These are phyloP conservation scores for Brachionus asplanchnoidis DNA, from an alignment of 1,140 invertebrate species.

Conservation along the genomic window DNA sequence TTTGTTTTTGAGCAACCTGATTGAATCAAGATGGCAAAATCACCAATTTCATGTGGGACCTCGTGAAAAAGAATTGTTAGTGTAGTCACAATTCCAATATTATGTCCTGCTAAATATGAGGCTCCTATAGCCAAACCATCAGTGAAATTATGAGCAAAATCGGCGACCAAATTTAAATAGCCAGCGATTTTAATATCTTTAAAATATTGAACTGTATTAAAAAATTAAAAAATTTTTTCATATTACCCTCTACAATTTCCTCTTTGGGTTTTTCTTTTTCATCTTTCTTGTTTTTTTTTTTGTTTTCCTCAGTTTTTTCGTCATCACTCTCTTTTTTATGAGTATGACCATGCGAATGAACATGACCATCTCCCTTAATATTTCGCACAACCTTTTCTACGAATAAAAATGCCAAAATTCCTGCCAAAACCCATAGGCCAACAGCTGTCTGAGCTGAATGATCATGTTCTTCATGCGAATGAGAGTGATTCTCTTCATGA, in stretches of 20 bases:
- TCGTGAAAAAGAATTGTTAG: conserved; percentile 89
- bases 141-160: conserved; percentile 93
- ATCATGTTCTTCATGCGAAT: conserved; percentile 64
- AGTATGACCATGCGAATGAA: conserved; percentile 39
- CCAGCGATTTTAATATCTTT: conserved; percentile 80
- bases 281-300: conserved; percentile 14
- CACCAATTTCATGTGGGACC: conserved; percentile 95
- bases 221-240: neutral
- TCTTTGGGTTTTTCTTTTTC: conserved; percentile 42
- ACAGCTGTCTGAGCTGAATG: conserved; percentile 67
- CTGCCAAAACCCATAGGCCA: conserved; percentile 79
- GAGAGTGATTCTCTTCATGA: conserved; percentile 65
- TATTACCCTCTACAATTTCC: neutral
- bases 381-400: conserved; percentile 82
- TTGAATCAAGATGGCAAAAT: conserved; percentile 92
- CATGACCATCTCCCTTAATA: conserved; percentile 13
- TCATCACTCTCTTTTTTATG: conserved; percentile 44
- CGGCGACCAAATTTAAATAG: conserved; percentile 86
- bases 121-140: conserved; percentile 93
- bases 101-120: conserved; percentile 79
- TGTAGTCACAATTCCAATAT: conserved; percentile 71
- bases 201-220: conserved; percentile 41
- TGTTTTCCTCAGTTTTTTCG: neutral
- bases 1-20: conserved; percentile 81
- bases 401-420: conserved; percentile 82